Evolutionary conservation across 2,888 invertebrate genomes (phyloP).

Genomic region (Prosapia bicincta): DNA sequence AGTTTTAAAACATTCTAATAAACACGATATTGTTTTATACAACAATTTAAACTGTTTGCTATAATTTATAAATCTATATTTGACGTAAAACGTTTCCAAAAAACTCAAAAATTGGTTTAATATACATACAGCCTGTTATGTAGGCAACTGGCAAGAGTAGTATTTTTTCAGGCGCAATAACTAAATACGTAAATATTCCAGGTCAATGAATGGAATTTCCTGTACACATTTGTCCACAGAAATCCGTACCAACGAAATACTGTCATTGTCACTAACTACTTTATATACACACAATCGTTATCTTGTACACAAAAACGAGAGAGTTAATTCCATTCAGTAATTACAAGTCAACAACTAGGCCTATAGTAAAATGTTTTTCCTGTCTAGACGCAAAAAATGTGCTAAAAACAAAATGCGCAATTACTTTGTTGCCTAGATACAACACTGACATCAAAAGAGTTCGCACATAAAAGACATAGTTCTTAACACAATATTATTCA

Average conservation of each 20-base stretch:
- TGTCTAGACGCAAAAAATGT: slow-evolving; percentile 29
- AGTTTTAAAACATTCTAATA: neutral
- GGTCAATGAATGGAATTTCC: slow-evolving; percentile 43
- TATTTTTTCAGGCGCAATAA: slow-evolving; percentile 49
- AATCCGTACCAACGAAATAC: slow-evolving; percentile 26
- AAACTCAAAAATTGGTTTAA: neutral
- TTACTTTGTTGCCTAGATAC: slow-evolving; percentile 34
- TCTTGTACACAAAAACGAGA: neutral
- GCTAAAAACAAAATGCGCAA: slow-evolving; percentile 36
- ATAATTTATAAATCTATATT: neutral
- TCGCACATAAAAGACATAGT: neutral
- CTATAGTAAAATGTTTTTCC: slow-evolving; percentile 6
- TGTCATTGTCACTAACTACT: slow-evolving; percentile 13
- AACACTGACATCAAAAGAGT: slow-evolving; percentile 37
- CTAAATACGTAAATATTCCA: slow-evolving; percentile 44
- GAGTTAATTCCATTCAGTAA: neutral
- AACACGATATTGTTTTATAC: neutral
- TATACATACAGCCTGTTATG: slow-evolving; percentile 20
- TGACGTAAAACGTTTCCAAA: neutral
- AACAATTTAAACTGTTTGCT: neutral
- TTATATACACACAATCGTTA: neutral
- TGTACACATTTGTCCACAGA: slow-evolving; percentile 32
- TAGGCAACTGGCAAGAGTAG: slow-evolving; percentile 46
- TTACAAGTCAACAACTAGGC: neutral
- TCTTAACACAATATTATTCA: neutral